Percentiles rank a stretch among this genome's conserved stretches.
phyloP scores from a whole-genome alignment of 1,140 invertebrate species.

The Apis laboriosa region DNA sequence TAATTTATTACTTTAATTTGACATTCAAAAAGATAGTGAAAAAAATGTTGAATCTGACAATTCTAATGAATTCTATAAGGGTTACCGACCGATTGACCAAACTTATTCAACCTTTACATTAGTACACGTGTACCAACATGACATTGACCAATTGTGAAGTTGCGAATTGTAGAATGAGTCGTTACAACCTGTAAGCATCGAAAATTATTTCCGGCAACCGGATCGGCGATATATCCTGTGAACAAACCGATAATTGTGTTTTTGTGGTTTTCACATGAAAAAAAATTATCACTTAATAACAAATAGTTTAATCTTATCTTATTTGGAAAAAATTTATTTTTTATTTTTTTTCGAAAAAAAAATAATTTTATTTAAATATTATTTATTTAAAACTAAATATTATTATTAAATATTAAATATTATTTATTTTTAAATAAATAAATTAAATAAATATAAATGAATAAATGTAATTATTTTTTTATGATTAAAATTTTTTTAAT shows the following conservation, averaged over 20 bases:
- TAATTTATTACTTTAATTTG: background rate
- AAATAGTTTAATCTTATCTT: background rate
- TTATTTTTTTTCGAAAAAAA: background rate
- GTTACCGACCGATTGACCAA: constrained; percentile 54
- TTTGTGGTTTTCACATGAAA: constrained; percentile 20
- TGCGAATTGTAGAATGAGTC: constrained; percentile 56
- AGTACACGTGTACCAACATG: constrained; percentile 68
- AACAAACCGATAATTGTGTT: constrained; percentile 25
- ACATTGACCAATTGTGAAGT: constrained; percentile 73
- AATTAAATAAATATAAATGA: too few species aligned
- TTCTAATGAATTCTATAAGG: constrained; percentile 31
- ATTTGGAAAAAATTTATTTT: background rate
- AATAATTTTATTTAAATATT: background rate
- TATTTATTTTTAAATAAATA: background rate
- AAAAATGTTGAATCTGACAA: background rate
- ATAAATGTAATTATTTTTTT: too few species aligned
- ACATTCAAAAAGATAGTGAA: background rate
- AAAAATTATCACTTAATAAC: constrained; percentile 2
- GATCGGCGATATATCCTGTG: constrained; percentile 60
- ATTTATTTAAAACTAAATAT: background rate
- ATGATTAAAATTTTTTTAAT: background rate
- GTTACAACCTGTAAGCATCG: constrained; percentile 57
- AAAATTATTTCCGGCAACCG: constrained; percentile 70
- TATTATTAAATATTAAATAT: too few species aligned
- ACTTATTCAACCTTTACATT: constrained; percentile 7